These are phyloP conservation scores for Myripristis murdjan DNA, from an alignment of 2,797 vertebrate genomes.

Conservation along the genomic window DNA sequence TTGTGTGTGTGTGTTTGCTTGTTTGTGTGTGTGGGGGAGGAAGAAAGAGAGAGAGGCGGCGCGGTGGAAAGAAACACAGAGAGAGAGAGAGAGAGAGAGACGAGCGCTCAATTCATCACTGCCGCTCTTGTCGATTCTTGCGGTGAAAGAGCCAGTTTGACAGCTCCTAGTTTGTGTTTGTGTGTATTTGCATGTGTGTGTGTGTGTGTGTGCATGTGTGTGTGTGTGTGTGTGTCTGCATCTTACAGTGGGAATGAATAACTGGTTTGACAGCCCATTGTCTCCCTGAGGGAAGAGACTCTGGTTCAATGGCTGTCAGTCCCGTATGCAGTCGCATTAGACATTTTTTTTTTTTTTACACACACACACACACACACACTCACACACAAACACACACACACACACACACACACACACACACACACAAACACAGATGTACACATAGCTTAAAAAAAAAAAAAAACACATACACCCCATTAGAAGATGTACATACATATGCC, in stretches of 20 bases:
- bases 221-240: slow-evolving; percentile 17
- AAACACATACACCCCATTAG: background rate
- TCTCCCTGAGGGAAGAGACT: slow-evolving; percentile 60
- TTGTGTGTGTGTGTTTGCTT: too few relatives aligned
- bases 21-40: slow-evolving; percentile 19
- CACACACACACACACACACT: slow-evolving; percentile 28
- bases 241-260: slow-evolving; percentile 36
- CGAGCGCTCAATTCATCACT: background rate
- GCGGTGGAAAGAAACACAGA: background rate
- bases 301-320: slow-evolving; percentile 55
- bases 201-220: background rate
- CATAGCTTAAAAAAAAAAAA: background rate
- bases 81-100: background rate
- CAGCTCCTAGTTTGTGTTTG: slow-evolving; percentile 14
- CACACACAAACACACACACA: too few relatives aligned
- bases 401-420: slow-evolving; percentile 3
- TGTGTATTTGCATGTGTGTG: slow-evolving; percentile 2
- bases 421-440: background rate
- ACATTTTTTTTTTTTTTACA: background rate
- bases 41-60: slow-evolving; percentile 6
- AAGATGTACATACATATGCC: slow-evolving; percentile 17
- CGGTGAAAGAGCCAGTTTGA: slow-evolving; percentile 19
- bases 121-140: slow-evolving; percentile 20
- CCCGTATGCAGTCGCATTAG: slow-evolving; percentile 27
- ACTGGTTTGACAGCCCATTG: slow-evolving; percentile 69